These are phyloP conservation scores for Vanessa atalanta DNA, from an alignment of 1,140 invertebrate genomes.

Conservation along the genomic window DNA sequence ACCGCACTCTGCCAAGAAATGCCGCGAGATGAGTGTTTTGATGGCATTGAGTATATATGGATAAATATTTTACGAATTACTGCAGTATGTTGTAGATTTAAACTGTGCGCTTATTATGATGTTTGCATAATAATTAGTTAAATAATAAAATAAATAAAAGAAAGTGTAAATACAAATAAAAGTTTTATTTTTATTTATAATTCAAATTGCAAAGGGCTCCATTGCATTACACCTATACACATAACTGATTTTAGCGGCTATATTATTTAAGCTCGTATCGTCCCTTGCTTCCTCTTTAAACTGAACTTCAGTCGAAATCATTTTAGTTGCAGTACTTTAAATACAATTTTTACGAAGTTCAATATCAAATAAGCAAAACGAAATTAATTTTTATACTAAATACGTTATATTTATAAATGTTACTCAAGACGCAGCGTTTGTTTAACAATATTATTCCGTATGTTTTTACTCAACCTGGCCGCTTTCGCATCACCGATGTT, in stretches of 20 bases:
- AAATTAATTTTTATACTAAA: neutral
- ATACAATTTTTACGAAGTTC: no score
- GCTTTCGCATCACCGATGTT: conserved; percentile 57
- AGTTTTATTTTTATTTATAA: neutral
- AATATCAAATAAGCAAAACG: no score
- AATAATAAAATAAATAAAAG: no score
- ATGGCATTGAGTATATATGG: conserved; percentile 44
- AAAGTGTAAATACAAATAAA: neutral
- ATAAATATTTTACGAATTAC: conserved; percentile 5
- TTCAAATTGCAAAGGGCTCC: no score
- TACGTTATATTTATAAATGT: neutral
- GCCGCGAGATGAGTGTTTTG: conserved; percentile 54
- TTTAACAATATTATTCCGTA: conserved; percentile 30
- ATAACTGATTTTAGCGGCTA: no score
- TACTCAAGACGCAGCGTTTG: neutral
- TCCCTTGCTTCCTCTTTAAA: no score
- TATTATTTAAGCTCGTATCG: no score
- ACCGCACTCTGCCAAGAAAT: conserved; percentile 61
- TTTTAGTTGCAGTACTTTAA: no score
- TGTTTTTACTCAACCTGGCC: conserved; percentile 54
- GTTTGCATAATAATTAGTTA: no score
- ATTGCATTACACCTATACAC: no score
- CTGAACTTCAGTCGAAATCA: no score
- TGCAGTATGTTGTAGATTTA: neutral
- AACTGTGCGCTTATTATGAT: no score